A percentile compares a stretch with the other conserved stretches of the same genome.
phyloP scores from a whole-genome alignment of 2,797 vertebrate species.

The Kryptopterus vitreolus region DNA sequence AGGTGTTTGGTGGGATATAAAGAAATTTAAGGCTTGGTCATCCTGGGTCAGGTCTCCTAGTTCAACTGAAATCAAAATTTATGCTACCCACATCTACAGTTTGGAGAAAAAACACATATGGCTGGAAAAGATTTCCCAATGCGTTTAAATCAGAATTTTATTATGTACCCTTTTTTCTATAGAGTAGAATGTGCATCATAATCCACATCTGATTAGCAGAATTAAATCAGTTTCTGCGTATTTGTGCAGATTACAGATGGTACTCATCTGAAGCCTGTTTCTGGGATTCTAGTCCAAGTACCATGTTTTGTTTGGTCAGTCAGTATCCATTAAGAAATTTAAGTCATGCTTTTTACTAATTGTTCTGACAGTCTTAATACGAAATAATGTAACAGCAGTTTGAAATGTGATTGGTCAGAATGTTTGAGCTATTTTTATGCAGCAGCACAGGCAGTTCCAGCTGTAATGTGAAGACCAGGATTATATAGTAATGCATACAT shows the following conservation, averaged over 20 bases:
- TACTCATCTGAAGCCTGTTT: neutral
- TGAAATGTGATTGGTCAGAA: neutral
- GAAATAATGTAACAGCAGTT: neutral
- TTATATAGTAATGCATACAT: neutral
- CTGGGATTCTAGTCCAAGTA: neutral
- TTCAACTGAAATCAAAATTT: no score
- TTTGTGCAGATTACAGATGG: neutral
- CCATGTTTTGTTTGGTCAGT: neutral
- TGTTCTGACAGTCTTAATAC: neutral
- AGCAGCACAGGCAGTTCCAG: neutral
- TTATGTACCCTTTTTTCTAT: neutral
- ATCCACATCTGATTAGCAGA: neutral
- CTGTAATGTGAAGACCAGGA: neutral
- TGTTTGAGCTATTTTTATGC: neutral
- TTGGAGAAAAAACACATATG: no score
- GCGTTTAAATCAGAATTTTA: neutral
- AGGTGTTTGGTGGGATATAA: no score
- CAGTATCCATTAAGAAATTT: neutral
- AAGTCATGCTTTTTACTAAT: neutral
- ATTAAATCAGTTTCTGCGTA: neutral
- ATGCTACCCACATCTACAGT: no score
- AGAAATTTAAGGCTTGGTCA: no score
- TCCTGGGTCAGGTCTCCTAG: no score
- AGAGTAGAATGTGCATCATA: neutral
- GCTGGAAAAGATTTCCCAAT: no score